A percentile compares a stretch with the other conserved stretches of the same genome.
Evolutionary conservation across 2,888 invertebrate species (phyloP).

Genomic region (Imbricaverruca yamaguchii): DNA sequence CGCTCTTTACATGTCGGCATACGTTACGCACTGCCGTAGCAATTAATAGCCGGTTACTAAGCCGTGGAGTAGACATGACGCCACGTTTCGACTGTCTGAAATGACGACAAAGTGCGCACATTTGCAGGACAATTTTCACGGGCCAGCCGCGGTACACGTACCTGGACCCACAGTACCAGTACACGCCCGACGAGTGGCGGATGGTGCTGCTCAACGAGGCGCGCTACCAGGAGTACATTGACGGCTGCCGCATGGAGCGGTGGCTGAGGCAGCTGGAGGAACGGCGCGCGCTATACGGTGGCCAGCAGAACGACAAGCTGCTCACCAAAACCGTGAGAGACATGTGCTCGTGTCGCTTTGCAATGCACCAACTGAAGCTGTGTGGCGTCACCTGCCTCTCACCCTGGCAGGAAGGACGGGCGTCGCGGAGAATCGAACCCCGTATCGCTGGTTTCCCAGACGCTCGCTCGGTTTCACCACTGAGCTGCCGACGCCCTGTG

Average conservation of each 20-base stretch:
- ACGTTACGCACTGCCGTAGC: too few species aligned
- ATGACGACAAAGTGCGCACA: background rate
- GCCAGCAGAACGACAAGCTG: conserved; percentile 10
- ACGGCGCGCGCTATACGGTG: background rate
- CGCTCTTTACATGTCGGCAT: too few species aligned
- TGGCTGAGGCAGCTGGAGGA: background rate
- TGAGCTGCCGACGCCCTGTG: too few species aligned
- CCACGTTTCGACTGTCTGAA: too few species aligned
- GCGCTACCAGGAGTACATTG: conserved; percentile 6
- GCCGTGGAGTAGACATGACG: too few species aligned
- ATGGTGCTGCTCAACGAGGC: conserved; percentile 12
- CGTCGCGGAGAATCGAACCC: too few species aligned
- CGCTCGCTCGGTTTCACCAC: too few species aligned
- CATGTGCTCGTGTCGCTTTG: background rate
- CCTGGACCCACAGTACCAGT: conserved; percentile 12
- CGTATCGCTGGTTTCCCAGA: too few species aligned
- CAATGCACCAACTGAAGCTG: too few species aligned
- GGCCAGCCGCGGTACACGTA: conserved; percentile 15
- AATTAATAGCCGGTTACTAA: too few species aligned
- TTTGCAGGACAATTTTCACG: background rate
- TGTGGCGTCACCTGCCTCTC: too few species aligned
- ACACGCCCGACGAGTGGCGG: conserved; percentile 11
- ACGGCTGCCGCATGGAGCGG: background rate
- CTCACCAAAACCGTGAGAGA: background rate
- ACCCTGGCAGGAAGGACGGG: too few species aligned